Base-by-base conservation (phyloP, 2,797 vertebrate genomes). In the Limnodromus scolopaceus region DNA sequence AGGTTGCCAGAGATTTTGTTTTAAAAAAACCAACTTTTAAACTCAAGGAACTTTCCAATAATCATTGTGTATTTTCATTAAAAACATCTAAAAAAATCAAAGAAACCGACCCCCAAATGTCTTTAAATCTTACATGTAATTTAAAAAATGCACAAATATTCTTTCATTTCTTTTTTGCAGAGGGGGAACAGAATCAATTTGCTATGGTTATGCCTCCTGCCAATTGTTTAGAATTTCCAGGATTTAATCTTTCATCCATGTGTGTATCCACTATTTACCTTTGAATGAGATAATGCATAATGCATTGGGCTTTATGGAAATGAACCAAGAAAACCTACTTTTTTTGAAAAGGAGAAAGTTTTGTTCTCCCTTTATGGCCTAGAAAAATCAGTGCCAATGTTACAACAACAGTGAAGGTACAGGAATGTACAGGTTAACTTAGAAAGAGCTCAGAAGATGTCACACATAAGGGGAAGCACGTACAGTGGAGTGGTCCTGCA, bases 211-310 rank as follows among this genome's bases (percentile, higher is more conserved):
- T 97, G 97, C 97, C 97, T 98, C 96, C 96, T 97, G 89, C 97
- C 97, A 97, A 97, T 98, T 96, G 97, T 98, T 98, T 98, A 97
- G 97, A 98, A 97, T 84, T 96, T 97, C 95, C 95, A 65, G 96
- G 97, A 98, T 98, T 98, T 98, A 97, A 98, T 99, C 98, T 98
- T 97, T 97, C 97, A 97, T 98, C 98, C 98, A 93, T 97, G 97
- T 98, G 98, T 97, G 96, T 98, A 97, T 97, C 97, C 96, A 97
- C 95, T 97, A 92, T 95, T 98, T 98, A 97, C 87, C 91, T 98
- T 98, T 97, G 93, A 98, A 97, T 97, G 96, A 96, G 97, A 96
- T 96, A 97, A 97, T 98, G 96, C 98, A 98, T 98, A 97, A 97
- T 97, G 96, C 93, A 94, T 97, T 65, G 90, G 60, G 82, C 91